A percentile compares a stretch with the other conserved stretches of the same genome.
These are phyloP conservation scores for Temnothorax nylanderi DNA, from an alignment of 1,140 invertebrate genomes.

Conservation along the genomic window DNA sequence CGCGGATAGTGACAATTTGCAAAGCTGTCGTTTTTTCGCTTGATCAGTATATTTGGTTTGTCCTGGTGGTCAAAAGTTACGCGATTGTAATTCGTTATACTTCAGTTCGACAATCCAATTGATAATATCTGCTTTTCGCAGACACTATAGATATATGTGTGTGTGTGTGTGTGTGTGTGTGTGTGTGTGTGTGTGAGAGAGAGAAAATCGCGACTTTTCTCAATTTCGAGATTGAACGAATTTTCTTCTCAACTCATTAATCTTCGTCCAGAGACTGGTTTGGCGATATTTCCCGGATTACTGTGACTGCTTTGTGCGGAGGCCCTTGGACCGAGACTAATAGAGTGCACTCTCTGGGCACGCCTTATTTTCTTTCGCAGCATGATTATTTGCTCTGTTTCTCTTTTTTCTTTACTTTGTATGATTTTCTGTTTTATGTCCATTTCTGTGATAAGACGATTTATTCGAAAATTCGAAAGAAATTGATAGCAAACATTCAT, in stretches of 20 bases:
- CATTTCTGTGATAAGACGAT: neutral
- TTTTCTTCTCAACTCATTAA: conserved; percentile 65
- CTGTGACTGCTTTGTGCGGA: conserved; percentile 48
- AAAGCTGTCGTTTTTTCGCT: neutral
- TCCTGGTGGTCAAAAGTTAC: neutral
- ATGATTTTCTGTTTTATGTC: neutral
- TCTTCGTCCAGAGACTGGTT: conserved; percentile 57
- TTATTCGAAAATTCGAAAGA: conserved; percentile 35
- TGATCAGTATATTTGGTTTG: neutral
- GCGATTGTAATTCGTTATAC: neutral
- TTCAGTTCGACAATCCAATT: neutral
- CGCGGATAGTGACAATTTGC: neutral
- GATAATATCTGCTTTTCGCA: conserved; percentile 1
- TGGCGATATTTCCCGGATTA: conserved; percentile 53
- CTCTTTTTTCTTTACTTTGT: conserved; percentile 12
- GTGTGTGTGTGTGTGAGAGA: neutral
- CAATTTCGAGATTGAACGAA: neutral
- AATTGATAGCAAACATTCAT: conserved; percentile 29
- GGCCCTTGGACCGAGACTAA: conserved; percentile 63
- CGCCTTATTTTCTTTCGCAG: conserved; percentile 16
- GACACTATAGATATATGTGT: neutral
- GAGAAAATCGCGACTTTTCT: neutral
- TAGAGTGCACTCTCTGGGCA: conserved; percentile 50
- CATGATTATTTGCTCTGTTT: conserved; percentile 11
- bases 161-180: too few species aligned